These are phyloP conservation scores for Heteropelma amictum DNA, from an alignment of 2,888 invertebrate species.

Conservation along the genomic window DNA sequence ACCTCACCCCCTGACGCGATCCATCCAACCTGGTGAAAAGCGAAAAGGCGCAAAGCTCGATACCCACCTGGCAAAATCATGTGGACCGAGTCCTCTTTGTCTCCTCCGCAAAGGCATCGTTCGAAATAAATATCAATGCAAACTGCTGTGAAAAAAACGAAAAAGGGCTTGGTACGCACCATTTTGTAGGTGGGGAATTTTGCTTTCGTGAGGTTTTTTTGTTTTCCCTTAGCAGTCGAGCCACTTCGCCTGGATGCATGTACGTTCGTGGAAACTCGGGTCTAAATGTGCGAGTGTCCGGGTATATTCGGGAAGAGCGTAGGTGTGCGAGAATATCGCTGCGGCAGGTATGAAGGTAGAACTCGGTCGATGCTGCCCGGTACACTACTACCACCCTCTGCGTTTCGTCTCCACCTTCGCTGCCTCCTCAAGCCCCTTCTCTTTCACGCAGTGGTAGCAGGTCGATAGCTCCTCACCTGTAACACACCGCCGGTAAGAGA, in stretches of 20 bases:
- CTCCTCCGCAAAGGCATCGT: no score
- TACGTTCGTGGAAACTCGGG: neutral
- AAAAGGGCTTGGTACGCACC: no score
- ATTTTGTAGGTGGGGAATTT: no score
- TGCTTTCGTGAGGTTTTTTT: no score
- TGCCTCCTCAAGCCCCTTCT: slow-evolving; percentile 3
- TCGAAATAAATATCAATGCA: no score
- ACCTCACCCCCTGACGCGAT: neutral
- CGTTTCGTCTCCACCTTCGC: no score
- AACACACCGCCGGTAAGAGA: slow-evolving; percentile 59
- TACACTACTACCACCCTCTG: slow-evolving; percentile 73
- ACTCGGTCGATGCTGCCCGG: slow-evolving; percentile 77
- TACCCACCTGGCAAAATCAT: neutral
- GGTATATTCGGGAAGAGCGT: no score
- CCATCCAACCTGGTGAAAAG: neutral
- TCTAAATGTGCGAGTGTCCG: no score
- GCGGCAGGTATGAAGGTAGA: slow-evolving; percentile 67
- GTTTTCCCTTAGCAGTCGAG: no score
- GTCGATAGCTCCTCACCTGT: slow-evolving; percentile 76
- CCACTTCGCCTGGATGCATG: no score
- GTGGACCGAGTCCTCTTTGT: neutral
- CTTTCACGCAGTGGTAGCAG: slow-evolving; percentile 59
- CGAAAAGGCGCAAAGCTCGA: neutral
- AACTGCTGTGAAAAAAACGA: no score
- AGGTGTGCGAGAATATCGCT: slow-evolving; percentile 46